phyloP scores from a whole-genome alignment of 2,113 vertebrate genomes.

The Bubo blakistoni region DNA sequence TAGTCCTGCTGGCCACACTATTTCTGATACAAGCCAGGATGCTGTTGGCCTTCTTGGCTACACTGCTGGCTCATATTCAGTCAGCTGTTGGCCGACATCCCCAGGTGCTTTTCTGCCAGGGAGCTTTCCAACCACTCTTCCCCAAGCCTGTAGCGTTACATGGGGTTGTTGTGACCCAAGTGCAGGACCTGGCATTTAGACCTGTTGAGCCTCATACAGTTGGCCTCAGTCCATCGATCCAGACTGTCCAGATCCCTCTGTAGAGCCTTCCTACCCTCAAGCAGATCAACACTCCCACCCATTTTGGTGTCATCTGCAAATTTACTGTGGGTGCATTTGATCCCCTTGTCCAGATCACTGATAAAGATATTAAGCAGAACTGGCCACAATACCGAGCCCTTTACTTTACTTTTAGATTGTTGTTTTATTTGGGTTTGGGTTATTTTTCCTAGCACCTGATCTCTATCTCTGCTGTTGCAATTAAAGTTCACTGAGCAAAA shows the following conservation, averaged over 20 bases:
- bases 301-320: neutral
- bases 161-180: neutral
- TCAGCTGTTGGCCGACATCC: neutral
- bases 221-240: neutral
- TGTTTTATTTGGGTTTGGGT: neutral
- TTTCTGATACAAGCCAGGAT: neutral
- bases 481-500: neutral
- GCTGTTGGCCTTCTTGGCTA: neutral
- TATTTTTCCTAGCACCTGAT: neutral
- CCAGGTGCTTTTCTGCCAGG: neutral
- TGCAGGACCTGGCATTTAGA: neutral
- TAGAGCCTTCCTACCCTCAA: neutral
- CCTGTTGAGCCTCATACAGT: neutral
- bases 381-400: neutral
- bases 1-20: neutral
- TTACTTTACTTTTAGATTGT: neutral
- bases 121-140: neutral
- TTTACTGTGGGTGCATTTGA: neutral
- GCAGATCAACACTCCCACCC: neutral
- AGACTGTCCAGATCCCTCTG: neutral
- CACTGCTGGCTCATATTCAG: neutral
- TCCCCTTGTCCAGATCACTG: neutral
- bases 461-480: neutral
- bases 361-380: neutral
- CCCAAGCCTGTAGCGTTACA: neutral